Base-by-base conservation (phyloP, 2,888 invertebrate genomes). In the Eupithecia vulgata region DNA sequence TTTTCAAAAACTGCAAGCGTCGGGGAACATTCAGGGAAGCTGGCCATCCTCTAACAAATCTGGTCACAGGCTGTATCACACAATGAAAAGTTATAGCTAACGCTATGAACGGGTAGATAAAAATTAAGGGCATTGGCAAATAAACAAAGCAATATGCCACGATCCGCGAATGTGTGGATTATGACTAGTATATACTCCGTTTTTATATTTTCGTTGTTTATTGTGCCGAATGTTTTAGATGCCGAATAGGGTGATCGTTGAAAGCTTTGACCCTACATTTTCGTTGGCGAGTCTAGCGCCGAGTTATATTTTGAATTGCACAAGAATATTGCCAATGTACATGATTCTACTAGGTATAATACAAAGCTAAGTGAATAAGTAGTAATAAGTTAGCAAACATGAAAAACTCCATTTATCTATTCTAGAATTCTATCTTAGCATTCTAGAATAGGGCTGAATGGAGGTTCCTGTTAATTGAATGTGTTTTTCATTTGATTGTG, bases 141-240 rank as follows among this genome's bases (percentile, higher is more conserved):
- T 57, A 57, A 57, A 57, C 57, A 57, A 57, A 57, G 57, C 57
- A 57, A 57, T 25, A 57, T 25, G 57, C 52, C 52, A 12, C 57
- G 12, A 57, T 13, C 5, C 57, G 57, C 57, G 57, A 12, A 12
- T 5, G 12, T 57, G 21, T 12, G 52, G 25, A 25, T 25, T 25
- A 13, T 25, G 57, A 57, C 25, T 57, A 25, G 57, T 0, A 25
- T 25, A 57, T 57, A 25, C 25, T 57, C 21, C 57, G 25, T 10
- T 25, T 57, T 57, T 57, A 25, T 12, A 57, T 2, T 8, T 21
- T 57, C 25, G 12, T 57, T 12, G 25, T 57, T 5, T 57, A 25
- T 25, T 57, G 21, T 57, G 15, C 12, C 40, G 10, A 52, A 4
- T 52, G 21, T 12, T 48, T 48, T 48, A 48, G n/a, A 48, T 48